Evolutionary conservation across 1,140 invertebrate species (phyloP), one percentile per base, ranked within the genome.

Genomic region (Drosophila orena): DNA sequence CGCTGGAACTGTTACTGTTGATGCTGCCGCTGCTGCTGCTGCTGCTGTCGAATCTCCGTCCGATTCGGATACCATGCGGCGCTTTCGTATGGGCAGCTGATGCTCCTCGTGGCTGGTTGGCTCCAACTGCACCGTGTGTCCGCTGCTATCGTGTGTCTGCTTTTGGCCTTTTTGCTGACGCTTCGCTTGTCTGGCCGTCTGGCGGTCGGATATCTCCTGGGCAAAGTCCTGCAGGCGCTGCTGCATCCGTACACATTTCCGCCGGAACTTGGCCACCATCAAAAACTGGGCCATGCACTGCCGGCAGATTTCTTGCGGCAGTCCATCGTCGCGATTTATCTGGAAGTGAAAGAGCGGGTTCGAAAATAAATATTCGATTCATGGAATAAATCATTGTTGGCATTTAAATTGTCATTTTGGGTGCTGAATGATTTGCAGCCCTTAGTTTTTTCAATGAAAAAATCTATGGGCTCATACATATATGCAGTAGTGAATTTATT

Each of bases 221-320:
- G 85, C 72, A 20, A 53, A 62, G 27, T 72, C 71, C 43, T 86
- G 77, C 30, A 91, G 49, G 22, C 80, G 80, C 24, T 79, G 77
- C 65, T 91, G 90, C 40, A 90, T 76, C 5, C 91, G 91, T 20
- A 83, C 40, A 40, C 90, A 91, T 60, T 86, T 80, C 52, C 90
- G 61, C 6, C 90, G 90, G 54, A 91, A 91, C 58, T 91, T 91
- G 65, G 76, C 83, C 42, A 91, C 79, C 83, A 91, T 91, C 34
- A 89, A 77, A 40, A 91, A 91, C 37, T 91, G 90, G 3, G 90
- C 90, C 52, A 56, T 81, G 72, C 90, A 91, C 57, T 91, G 88
- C 1, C 80, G 80, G 47, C 90, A 91, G 53, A 91, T 91, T 54
- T 79, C 77, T 47, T 91, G 90, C 14, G 90, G 90, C 47, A 91